These are phyloP conservation scores for Acholoe squamosa DNA, from an alignment of 2,888 invertebrate genomes.

Conservation along the genomic window DNA sequence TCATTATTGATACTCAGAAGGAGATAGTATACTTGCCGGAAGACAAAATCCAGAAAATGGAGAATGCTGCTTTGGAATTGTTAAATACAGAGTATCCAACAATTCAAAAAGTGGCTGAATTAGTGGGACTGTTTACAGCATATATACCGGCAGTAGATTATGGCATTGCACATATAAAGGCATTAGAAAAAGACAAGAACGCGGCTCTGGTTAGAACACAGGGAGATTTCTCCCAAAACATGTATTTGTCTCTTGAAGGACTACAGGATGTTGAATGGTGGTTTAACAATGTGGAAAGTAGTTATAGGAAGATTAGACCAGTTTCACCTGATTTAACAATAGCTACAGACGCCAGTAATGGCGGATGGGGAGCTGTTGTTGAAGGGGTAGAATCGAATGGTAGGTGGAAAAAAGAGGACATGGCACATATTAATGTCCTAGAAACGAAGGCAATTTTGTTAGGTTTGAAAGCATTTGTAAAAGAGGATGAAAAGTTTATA, in stretches of 20 bases:
- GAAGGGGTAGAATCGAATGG: neutral
- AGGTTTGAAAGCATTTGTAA: neutral
- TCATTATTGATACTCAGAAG: neutral
- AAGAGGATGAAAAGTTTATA: neutral
- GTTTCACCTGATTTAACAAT: neutral
- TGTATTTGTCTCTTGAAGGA: neutral
- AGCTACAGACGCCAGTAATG: neutral
- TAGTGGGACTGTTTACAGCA: slow-evolving; percentile 22
- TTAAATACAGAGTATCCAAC: neutral
- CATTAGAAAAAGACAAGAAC: slow-evolving; percentile 52
- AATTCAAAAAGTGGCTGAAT: neutral
- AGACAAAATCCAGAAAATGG: neutral
- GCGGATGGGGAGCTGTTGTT: neutral
- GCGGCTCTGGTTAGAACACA: neutral
- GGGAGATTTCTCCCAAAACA: neutral
- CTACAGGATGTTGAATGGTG: neutral
- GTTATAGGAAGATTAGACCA: neutral
- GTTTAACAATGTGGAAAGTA: neutral
- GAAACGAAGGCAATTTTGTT: neutral
- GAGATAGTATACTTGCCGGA: neutral
- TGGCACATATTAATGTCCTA: neutral
- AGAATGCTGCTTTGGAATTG: neutral
- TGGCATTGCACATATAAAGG: neutral
- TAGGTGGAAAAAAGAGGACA: neutral
- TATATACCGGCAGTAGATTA: slow-evolving; percentile 25